These are phyloP conservation scores for Amphilophus citrinellus DNA, from an alignment of 2,113 vertebrate species.

Conservation along the genomic window DNA sequence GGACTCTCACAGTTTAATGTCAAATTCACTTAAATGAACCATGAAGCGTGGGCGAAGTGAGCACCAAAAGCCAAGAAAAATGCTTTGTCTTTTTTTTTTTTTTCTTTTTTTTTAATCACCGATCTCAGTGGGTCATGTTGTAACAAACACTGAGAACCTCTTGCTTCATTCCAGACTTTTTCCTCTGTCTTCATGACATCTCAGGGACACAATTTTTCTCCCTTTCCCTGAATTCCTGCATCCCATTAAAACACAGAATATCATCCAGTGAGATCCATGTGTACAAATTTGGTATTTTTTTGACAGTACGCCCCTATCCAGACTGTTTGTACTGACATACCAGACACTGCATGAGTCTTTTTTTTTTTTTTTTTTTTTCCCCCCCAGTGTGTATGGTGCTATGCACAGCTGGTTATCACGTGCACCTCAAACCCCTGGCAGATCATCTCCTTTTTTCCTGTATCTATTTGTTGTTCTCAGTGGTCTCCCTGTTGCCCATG, in stretches of 20 bases:
- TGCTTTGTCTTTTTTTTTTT: constrained; percentile 18
- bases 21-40: neutral
- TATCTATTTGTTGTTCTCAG: constrained; percentile 1
- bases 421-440: neutral
- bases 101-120: neutral
- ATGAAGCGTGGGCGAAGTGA: neutral
- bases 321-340: constrained; percentile 18
- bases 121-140: neutral
- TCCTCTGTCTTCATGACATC: neutral
- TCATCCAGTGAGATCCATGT: neutral
- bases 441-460: constrained; percentile 2
- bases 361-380: no score
- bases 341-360: neutral
- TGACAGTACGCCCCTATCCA: neutral
- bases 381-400: neutral
- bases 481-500: neutral
- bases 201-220: constrained; percentile 9
- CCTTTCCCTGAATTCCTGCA: constrained; percentile 6
- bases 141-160: neutral
- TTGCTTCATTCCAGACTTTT: neutral
- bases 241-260: neutral
- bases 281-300: neutral
- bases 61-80: neutral
- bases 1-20: neutral
- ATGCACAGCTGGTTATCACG: constrained; percentile 28